A percentile compares a stretch with the other conserved stretches of the same genome.
Conservation (phyloP, 2,888 invertebrate genomes). For the Pyrrhia umbra region DNA sequence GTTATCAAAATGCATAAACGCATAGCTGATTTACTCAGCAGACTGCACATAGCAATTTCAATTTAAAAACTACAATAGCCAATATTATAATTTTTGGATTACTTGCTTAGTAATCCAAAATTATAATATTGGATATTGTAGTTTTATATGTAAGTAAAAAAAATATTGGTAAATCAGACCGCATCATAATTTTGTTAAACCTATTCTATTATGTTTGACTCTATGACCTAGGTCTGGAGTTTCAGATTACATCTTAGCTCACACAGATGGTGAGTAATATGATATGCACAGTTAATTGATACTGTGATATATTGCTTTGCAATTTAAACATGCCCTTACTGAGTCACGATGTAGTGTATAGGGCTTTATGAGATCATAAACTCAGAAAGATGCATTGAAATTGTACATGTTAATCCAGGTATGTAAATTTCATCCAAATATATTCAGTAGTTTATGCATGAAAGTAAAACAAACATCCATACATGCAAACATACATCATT, state of each 20-base stretch:
- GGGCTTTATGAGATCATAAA: slow-evolving; percentile 44
- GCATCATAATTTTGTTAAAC: no score
- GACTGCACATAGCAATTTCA: no score
- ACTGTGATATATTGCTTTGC: slow-evolving; percentile 48
- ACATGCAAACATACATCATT: background rate
- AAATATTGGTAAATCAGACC: no score
- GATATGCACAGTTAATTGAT: slow-evolving; percentile 52
- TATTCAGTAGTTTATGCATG: no score
- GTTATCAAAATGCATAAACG: no score
- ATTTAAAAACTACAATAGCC: no score
- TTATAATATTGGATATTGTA: no score
- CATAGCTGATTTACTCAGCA: no score
- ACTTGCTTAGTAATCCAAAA: no score
- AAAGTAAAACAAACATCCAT: background rate
- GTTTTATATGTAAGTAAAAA: no score
- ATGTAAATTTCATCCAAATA: no score
- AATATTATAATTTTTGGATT: no score
- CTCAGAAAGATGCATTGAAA: slow-evolving; percentile 1
- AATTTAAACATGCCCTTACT: slow-evolving; percentile 34
- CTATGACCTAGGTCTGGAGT: slow-evolving; percentile 20
- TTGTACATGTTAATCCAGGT: background rate
- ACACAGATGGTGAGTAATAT: slow-evolving; percentile 41
- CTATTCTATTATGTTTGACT: background rate
- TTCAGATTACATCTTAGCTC: slow-evolving; percentile 39
- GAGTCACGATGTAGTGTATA: slow-evolving; percentile 25